Evolutionary conservation across 2,797 vertebrate species (phyloP).

Genomic region (Gadopsis bispinosus): DNA sequence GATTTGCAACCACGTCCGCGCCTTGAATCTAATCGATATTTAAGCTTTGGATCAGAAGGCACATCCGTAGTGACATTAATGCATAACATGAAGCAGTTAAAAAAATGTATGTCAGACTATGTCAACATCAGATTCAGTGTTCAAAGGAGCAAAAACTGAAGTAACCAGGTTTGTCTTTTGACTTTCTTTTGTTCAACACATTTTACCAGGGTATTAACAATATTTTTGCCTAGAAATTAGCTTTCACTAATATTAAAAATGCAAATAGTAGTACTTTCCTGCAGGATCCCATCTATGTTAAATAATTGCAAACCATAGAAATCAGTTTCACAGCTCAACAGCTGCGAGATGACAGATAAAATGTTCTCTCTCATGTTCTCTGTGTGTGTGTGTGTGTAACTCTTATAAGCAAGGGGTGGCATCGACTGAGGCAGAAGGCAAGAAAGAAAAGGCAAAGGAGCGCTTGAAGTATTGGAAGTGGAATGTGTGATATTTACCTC

Average conservation of each 20-base stretch:
- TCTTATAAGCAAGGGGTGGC: neutral
- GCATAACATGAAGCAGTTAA: neutral
- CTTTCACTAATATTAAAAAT: slow-evolving; percentile 15
- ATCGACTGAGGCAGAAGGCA: neutral
- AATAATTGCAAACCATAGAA: slow-evolving; percentile 47
- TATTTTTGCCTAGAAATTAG: neutral
- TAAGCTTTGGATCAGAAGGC: neutral
- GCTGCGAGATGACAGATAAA: slow-evolving; percentile 42
- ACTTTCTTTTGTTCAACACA: neutral
- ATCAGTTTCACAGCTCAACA: slow-evolving; percentile 58
- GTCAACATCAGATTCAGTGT: neutral
- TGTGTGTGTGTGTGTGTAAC: neutral
- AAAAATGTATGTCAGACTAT: too few species aligned
- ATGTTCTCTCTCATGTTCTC: neutral
- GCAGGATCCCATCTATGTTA: slow-evolving; percentile 36
- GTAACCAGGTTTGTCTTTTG: neutral
- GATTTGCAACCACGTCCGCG: neutral
- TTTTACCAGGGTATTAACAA: neutral
- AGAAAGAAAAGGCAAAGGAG: neutral
- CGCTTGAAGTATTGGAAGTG: slow-evolving; percentile 2
- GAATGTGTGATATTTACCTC: slow-evolving; percentile 52
- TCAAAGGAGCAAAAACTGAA: neutral
- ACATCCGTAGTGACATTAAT: neutral
- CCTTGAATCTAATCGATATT: neutral
- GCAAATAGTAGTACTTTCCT: slow-evolving; percentile 30